These are phyloP conservation scores for Acanthoscelides obtectus DNA, from an alignment of 2,888 invertebrate species.

Conservation along the genomic window DNA sequence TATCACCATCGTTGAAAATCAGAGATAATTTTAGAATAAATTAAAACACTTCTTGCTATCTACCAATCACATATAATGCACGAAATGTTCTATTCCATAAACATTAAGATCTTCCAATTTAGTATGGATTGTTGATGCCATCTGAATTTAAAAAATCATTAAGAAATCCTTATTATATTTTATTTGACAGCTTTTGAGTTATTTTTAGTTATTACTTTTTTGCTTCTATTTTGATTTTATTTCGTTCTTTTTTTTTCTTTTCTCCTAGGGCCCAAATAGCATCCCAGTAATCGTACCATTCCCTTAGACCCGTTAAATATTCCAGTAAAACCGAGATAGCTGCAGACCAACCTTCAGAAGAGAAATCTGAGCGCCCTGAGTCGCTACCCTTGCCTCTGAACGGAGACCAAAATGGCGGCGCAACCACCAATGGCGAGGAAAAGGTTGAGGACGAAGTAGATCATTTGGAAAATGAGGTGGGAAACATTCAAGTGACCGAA, in stretches of 20 bases:
- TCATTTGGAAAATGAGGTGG: conserved; percentile 11
- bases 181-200: no score
- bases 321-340: conserved; percentile 31
- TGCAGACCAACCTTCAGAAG: background rate
- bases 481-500: conserved; percentile 9
- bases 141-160: no score
- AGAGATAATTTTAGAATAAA: no score
- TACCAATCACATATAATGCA: no score
- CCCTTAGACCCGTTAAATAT: conserved; percentile 28
- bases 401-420: conserved; percentile 47
- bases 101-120: no score
- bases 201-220: conserved; percentile 7
- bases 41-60: no score
- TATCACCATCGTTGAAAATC: no score
- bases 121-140: no score
- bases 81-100: no score
- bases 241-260: conserved; percentile 31
- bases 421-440: conserved; percentile 22
- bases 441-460: conserved; percentile 24
- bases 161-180: no score
- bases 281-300: conserved; percentile 34
- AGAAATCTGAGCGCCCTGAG: conserved; percentile 44
- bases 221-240: conserved; percentile 22
- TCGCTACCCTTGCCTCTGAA: conserved; percentile 52
- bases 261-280: conserved; percentile 42